Evolutionary conservation across 2,113 vertebrate species (phyloP).

Genomic region (Lagenorhynchus albirostris): DNA sequence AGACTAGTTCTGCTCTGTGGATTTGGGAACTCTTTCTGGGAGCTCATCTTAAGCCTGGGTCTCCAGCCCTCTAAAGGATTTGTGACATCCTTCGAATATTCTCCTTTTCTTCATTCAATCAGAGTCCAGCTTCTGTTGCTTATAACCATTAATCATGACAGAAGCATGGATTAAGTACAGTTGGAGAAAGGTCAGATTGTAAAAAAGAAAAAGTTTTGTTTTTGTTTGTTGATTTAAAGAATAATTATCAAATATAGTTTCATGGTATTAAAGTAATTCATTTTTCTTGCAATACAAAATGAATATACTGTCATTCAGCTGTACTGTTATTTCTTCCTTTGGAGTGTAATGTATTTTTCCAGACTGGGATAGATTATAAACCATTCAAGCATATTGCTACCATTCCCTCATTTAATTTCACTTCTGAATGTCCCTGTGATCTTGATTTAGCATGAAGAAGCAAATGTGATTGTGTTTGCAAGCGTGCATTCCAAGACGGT

Average conservation of each 20-base stretch:
- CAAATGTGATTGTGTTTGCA: background rate
- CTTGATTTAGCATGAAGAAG: conserved; percentile 31
- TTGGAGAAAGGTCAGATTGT: background rate
- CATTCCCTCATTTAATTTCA: conserved; percentile 40
- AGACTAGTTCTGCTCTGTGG: background rate
- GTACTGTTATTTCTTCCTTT: conserved; percentile 36
- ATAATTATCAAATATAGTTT: conserved; percentile 23
- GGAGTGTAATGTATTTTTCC: background rate
- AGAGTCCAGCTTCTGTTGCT: background rate
- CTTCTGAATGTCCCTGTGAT: background rate
- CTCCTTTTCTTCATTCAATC: background rate
- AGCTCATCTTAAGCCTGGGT: background rate
- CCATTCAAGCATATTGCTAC: background rate
- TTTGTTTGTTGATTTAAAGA: conserved; percentile 31
- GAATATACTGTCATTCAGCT: background rate
- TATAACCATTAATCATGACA: background rate
- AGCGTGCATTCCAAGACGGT: background rate
- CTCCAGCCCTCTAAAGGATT: background rate
- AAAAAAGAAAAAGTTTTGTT: background rate
- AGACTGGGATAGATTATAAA: conserved; percentile 39
- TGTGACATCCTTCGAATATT: background rate
- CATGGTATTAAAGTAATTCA: background rate
- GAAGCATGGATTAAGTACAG: background rate
- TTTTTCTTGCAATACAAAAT: conserved; percentile 29
- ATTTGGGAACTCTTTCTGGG: background rate